Percentiles rank a stretch among this genome's conserved stretches.
Evolutionary conservation across 2,113 vertebrate genomes (phyloP).

Genomic region (Diadophis punctatus): DNA sequence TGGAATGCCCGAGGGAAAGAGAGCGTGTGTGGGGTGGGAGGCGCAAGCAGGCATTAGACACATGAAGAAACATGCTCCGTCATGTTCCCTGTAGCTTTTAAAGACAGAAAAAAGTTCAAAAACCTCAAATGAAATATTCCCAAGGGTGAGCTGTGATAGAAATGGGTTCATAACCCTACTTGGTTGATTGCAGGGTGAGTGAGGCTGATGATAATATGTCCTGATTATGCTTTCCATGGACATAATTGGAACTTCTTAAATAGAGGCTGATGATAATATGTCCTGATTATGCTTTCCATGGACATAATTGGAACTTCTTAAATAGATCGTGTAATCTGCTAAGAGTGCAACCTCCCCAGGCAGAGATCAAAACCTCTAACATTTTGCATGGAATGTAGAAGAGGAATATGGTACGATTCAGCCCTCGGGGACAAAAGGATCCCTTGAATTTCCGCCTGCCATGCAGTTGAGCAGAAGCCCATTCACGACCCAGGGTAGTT

Average conservation of each 20-base stretch:
- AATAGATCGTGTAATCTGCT: not conserved
- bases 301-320: not conserved
- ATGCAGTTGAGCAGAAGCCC: not conserved
- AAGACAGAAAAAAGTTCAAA: not conserved
- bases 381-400: not conserved
- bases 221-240: not conserved
- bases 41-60: not conserved
- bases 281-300: not conserved
- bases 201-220: not conserved
- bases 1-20: not conserved
- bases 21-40: not conserved
- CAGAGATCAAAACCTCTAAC: not conserved
- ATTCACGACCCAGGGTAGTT: not conserved
- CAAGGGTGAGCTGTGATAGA: not conserved
- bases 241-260: not conserved
- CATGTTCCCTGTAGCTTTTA: not conserved
- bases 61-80: no score
- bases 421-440: not conserved
- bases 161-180: not conserved
- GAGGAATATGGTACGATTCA: not conserved
- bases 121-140: not conserved
- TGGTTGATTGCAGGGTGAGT: not conserved
- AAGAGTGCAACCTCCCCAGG: not conserved
- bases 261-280: not conserved
- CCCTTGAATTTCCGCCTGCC: not conserved